Evolutionary conservation across 2,888 invertebrate species (phyloP).

Genomic region (Platypus cylindrus): DNA sequence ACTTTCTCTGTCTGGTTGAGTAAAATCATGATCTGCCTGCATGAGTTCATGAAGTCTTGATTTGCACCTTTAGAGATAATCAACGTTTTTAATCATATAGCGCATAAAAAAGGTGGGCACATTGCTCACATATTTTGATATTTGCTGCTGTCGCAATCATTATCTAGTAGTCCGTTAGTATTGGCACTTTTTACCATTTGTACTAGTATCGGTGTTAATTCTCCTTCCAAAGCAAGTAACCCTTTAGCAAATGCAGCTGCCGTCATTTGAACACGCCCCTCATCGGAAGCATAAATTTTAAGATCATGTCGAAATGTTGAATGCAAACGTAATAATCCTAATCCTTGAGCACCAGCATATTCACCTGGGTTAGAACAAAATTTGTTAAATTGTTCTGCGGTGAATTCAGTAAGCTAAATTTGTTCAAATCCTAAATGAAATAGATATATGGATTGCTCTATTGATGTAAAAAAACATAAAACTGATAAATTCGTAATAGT

Average conservation of each 20-base stretch:
- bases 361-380: too few relatives aligned
- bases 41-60: conserved; percentile 85
- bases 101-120: too few relatives aligned
- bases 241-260: conserved; percentile 99
- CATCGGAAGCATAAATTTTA: conserved; percentile 99
- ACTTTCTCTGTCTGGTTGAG: conserved; percentile 67
- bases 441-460: too few relatives aligned
- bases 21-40: conserved; percentile 82
- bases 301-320: conserved; percentile 98
- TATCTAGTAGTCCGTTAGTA: conserved; percentile 94
- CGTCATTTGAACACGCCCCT: conserved; percentile 99
- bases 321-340: conserved; percentile 88
- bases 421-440: too few relatives aligned
- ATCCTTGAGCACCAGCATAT: conserved; percentile 87
- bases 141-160: conserved; percentile 94
- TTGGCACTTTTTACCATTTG: conserved; percentile 99
- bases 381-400: too few relatives aligned
- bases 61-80: conserved; percentile 66
- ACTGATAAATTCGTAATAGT: too few relatives aligned
- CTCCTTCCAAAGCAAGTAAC: conserved; percentile 90
- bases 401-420: too few relatives aligned
- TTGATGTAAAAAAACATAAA: too few relatives aligned
- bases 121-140: conserved; percentile 77
- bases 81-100: background rate
- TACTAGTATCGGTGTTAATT: conserved; percentile 94